Conservation (phyloP, 2,797 vertebrate species). For the Limnodromus scolopaceus region DNA sequence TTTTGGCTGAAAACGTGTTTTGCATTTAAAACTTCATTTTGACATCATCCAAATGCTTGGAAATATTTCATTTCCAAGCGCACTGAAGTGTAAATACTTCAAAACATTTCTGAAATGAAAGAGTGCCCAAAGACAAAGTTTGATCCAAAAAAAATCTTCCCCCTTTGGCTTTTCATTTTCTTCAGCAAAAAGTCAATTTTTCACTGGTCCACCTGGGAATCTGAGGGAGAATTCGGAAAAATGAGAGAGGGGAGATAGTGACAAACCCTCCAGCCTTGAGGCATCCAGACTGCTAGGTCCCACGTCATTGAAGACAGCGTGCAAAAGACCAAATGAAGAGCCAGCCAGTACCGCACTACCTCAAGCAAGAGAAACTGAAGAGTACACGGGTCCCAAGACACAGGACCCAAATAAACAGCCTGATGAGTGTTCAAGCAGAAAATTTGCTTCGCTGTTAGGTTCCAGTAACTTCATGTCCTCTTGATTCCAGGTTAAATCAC, state of each 20-base stretch:
- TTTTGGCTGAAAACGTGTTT: not conserved
- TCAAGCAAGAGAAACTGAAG: not conserved
- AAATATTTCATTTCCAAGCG: not conserved
- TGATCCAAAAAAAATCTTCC: not conserved
- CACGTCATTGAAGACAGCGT: not conserved
- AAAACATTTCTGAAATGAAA: not conserved
- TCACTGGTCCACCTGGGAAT: not conserved
- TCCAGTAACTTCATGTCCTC: not conserved
- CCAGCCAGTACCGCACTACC: not conserved
- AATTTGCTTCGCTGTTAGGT: not conserved
- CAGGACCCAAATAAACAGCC: not conserved
- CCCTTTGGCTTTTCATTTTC: not conserved
- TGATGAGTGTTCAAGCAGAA: not conserved
- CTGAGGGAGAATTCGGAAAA: not conserved
- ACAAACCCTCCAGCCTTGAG: not conserved
- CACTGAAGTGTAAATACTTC: not conserved
- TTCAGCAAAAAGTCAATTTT: not conserved
- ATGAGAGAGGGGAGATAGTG: not conserved
- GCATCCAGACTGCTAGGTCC: not conserved
- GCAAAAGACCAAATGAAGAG: not conserved
- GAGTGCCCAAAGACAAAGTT: not conserved
- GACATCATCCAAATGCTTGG: not conserved
- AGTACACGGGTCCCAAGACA: not conserved
- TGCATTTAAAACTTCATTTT: not conserved
- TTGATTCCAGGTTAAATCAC: not conserved